A percentile compares a stretch with the other conserved stretches of the same genome.
Evolutionary conservation across 2,888 invertebrate genomes (phyloP).

Genomic region (Nephrotoma flavescens): DNA sequence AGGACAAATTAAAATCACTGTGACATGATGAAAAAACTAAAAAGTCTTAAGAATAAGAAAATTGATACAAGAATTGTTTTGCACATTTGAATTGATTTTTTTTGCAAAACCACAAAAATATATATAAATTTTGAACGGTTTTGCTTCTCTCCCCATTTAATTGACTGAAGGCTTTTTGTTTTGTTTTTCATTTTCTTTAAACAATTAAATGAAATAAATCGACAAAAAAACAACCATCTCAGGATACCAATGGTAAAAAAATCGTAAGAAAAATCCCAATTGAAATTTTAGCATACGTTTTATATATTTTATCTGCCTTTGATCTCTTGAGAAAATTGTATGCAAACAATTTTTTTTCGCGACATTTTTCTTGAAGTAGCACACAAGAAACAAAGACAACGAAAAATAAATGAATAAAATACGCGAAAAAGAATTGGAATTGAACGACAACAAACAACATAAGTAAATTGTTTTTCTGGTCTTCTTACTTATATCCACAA

Average conservation of each 20-base stretch:
- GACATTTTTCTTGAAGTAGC: slow-evolving; percentile 1
- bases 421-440: background rate
- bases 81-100: slow-evolving; percentile 2
- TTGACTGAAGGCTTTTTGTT: slow-evolving; percentile 14
- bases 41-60: background rate
- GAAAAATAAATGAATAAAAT: background rate
- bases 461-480: background rate
- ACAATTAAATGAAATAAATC: background rate
- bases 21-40: slow-evolving; percentile 1
- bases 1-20: slow-evolving; percentile 1
- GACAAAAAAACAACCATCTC: background rate
- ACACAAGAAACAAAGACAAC: background rate
- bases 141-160: slow-evolving; percentile 4
- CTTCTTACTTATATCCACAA: background rate
- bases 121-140: background rate
- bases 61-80: slow-evolving; percentile 1
- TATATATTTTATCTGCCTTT: slow-evolving; percentile 3
- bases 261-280: background rate
- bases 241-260: background rate
- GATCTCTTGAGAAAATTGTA: slow-evolving; percentile 6
- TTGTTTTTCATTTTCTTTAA: background rate
- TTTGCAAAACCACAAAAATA: background rate
- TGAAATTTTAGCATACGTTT: slow-evolving; percentile 6
- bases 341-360: slow-evolving; percentile 1
- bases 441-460: background rate